These are phyloP conservation scores for Leptopterna dolabrata DNA, from an alignment of 2,888 invertebrate genomes.

Conservation along the genomic window DNA sequence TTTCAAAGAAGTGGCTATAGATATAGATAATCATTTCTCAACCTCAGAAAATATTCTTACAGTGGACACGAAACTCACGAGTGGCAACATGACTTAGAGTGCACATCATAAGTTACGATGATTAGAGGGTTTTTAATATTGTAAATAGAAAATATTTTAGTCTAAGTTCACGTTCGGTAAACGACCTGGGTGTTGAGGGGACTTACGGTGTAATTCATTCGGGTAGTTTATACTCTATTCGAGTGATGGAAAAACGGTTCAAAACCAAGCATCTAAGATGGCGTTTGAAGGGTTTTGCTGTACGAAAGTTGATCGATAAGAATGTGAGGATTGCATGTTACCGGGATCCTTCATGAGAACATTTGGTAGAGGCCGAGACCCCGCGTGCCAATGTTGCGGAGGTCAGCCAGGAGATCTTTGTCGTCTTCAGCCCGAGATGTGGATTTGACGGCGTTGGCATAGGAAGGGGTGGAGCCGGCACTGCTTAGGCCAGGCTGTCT, in stretches of 20 bases:
- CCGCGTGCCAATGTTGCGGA: constrained; percentile 31
- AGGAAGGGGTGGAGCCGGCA: constrained; percentile 41
- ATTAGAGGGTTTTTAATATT: constrained; percentile 2
- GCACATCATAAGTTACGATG: not conserved
- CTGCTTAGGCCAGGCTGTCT: constrained; percentile 63
- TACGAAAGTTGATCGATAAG: not conserved
- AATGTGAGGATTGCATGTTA: not conserved
- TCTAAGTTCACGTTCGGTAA: not conserved
- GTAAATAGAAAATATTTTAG: not conserved
- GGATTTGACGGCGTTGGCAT: constrained; percentile 56
- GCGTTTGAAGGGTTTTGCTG: not conserved
- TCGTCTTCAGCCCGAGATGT: constrained; percentile 10
- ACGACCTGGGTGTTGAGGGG: not conserved
- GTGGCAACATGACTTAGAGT: constrained; percentile 25
- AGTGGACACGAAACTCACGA: constrained; percentile 14
- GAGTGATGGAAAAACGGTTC: not conserved
- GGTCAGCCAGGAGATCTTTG: constrained; percentile 41
- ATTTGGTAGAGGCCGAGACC: constrained; percentile 55
- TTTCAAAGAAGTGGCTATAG: not conserved
- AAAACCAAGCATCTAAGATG: not conserved
- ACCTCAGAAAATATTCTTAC: not conserved
- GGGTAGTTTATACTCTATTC: not conserved
- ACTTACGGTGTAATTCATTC: not conserved
- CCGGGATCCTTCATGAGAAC: constrained; percentile 40
- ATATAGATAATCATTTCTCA: not conserved